phyloP scores from a whole-genome alignment of 37 sponge, comb jelly and placozoan species.

The Lycopodina hypogea region DNA sequence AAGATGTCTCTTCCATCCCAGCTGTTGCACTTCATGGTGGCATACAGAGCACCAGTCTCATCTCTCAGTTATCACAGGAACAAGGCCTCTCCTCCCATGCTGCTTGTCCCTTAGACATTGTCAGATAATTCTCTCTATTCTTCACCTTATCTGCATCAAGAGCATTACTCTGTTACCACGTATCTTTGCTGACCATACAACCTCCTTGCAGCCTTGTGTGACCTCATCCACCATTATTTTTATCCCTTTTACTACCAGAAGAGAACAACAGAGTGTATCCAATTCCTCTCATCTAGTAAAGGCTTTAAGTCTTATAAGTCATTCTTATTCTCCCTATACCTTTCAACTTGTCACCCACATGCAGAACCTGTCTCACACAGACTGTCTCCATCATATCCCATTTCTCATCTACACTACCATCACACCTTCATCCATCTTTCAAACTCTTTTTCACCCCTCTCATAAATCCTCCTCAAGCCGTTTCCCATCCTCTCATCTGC shows the following conservation, averaged over 20 bases:
- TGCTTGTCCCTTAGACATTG: not conserved
- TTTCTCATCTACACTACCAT: not conserved
- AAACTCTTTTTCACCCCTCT: not conserved
- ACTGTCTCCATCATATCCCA: not conserved
- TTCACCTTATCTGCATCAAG: not conserved
- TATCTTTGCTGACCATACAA: not conserved
- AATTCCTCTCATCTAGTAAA: not conserved
- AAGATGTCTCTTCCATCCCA: not conserved
- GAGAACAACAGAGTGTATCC: not conserved
- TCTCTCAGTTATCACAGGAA: not conserved
- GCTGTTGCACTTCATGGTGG: not conserved
- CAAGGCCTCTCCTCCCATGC: not conserved
- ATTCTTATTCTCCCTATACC: not conserved
- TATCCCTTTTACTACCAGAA: not conserved
- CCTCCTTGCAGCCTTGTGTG: no score
- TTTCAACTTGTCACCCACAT: not conserved
- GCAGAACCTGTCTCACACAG: not conserved
- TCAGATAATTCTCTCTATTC: not conserved
- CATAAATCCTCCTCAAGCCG: not conserved
- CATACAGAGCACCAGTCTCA: not conserved
- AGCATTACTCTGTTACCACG: not conserved
- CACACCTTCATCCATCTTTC: not conserved
- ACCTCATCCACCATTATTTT: not conserved
- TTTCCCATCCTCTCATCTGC: not conserved
- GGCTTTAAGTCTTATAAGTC: not conserved